Evolutionary conservation across 2,797 vertebrate species (phyloP).

Genomic region (Tarsius wallacei): DNA sequence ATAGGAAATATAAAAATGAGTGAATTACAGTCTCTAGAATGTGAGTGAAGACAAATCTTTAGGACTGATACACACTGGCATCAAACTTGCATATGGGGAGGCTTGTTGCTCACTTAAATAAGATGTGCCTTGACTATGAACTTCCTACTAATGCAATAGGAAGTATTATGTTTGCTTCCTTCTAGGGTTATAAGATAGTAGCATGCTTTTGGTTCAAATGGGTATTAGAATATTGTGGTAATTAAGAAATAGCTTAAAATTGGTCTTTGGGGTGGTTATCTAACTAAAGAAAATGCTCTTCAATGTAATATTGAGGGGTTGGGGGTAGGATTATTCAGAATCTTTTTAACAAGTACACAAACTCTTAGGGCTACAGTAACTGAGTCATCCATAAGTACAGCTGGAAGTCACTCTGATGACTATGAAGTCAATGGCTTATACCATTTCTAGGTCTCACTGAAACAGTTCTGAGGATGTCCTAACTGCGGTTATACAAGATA

Average conservation of each 20-base stretch:
- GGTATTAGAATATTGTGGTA: neutral
- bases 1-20: neutral
- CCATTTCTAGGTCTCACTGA: neutral
- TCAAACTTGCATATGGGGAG: neutral
- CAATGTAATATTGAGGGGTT: neutral
- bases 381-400: neutral
- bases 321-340: neutral
- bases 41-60: neutral
- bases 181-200: neutral
- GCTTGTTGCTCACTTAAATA: neutral
- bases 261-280: neutral
- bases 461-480: neutral
- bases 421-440: neutral
- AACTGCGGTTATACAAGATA: neutral
- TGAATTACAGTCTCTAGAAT: neutral
- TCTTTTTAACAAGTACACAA: slow-evolving; percentile 11
- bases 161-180: neutral
- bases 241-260: slow-evolving; percentile 44
- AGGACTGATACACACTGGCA: neutral
- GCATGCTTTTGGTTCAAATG: neutral
- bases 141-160: neutral
- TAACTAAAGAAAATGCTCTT: slow-evolving; percentile 17
- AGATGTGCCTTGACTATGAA: neutral
- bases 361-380: neutral
- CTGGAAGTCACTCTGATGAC: neutral